Evolutionary conservation across 2,797 vertebrate species (phyloP).

Genomic region (Myotis daubentonii): DNA sequence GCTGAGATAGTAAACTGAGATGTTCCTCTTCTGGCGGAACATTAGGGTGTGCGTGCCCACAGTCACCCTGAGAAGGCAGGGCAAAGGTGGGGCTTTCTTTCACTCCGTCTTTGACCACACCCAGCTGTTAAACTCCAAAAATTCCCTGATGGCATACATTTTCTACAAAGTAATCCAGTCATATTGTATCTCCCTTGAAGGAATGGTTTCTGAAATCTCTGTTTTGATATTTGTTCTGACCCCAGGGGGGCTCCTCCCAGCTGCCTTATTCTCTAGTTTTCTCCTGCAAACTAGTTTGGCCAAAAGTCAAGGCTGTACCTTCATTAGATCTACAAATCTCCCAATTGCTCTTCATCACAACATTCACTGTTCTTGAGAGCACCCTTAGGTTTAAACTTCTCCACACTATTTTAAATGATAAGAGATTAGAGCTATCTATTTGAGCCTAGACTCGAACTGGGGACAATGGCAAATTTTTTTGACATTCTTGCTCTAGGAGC

Average conservation of each 20-base stretch:
- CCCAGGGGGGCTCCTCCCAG: not conserved
- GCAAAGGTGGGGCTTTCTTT: not conserved
- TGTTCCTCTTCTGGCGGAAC: not conserved
- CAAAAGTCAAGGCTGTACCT: not conserved
- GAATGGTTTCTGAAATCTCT: not conserved
- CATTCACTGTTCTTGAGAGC: not conserved
- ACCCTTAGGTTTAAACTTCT: conserved; percentile 36
- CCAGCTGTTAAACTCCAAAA: not conserved
- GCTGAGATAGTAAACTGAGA: not conserved
- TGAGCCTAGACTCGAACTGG: not conserved
- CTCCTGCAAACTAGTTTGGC: not conserved
- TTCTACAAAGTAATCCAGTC: not conserved
- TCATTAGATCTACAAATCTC: not conserved
- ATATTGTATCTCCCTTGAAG: conserved; percentile 14
- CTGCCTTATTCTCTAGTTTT: not conserved
- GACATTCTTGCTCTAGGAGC: not conserved
- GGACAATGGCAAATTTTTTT: not conserved
- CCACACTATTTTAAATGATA: not conserved
- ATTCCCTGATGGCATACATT: not conserved
- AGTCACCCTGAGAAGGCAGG: not conserved
- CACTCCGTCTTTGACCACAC: not conserved
- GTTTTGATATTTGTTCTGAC: not conserved
- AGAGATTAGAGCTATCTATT: not conserved
- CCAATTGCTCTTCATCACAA: not conserved
- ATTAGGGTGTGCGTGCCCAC: not conserved